These are phyloP conservation scores for Agrochola circellaris DNA, from an alignment of 2,888 invertebrate species.

Conservation along the genomic window DNA sequence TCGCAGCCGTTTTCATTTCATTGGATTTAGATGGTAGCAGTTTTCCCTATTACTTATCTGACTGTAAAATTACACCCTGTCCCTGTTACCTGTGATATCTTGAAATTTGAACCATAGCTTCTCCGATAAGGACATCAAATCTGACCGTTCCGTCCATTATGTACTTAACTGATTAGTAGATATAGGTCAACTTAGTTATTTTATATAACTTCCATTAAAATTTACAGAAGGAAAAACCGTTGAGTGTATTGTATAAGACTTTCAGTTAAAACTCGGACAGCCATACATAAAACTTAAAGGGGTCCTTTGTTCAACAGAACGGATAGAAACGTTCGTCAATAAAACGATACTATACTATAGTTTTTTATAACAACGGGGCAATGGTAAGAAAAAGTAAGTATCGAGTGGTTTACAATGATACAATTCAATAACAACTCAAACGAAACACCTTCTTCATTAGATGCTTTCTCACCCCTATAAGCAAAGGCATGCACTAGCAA, in stretches of 20 bases:
- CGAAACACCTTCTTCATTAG: neutral
- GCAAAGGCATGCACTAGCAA: neutral
- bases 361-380: neutral
- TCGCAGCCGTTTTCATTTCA: conserved; percentile 12
- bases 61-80: neutral
- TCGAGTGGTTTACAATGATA: neutral
- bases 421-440: neutral
- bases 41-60: conserved; percentile 13
- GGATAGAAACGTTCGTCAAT: neutral
- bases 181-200: neutral
- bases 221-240: neutral
- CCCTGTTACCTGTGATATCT: neutral
- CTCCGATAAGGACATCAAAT: no score
- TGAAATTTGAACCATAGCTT: neutral
- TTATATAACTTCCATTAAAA: neutral
- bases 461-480: neutral
- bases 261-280: neutral
- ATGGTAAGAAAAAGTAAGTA: neutral
- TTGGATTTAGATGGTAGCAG: conserved; percentile 5
- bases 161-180: neutral
- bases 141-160: no score
- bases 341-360: neutral
- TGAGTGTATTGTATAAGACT: neutral
- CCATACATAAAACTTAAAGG: neutral
- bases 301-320: neutral